Conservation (phyloP, 30 jellyfish, hydroid and myxozoan species). For the Aurelia aurita complex sp. Pacific region DNA sequence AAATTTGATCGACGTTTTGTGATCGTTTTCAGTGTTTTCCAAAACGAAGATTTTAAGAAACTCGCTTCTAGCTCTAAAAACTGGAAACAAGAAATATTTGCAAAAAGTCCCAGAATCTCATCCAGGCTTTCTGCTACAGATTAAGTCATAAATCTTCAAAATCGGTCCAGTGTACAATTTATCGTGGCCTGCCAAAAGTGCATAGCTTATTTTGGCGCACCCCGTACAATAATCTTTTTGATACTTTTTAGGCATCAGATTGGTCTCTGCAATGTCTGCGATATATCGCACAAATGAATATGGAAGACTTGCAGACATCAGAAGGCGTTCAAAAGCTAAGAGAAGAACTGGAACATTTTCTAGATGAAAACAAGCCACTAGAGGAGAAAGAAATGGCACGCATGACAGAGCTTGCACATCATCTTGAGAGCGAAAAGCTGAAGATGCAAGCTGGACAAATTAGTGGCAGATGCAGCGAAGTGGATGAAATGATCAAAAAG, state of each 20-base stretch:
- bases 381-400: conserved; percentile 90
- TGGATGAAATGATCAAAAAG: conserved; percentile 82
- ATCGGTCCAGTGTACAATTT: too few species aligned
- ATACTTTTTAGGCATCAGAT: conserved; percentile 78
- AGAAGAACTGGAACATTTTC: conserved; percentile 46
- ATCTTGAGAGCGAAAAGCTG: conserved; percentile 86
- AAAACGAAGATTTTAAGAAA: too few species aligned
- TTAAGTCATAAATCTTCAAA: too few species aligned
- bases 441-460: conserved; percentile 97
- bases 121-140: too few species aligned
- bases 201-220: too few species aligned
- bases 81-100: too few species aligned
- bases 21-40: too few species aligned
- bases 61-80: too few species aligned
- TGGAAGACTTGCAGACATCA: conserved; percentile 96
- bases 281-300: conserved; percentile 92
- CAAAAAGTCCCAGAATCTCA: too few species aligned
- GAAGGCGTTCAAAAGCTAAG: conserved; percentile 80
- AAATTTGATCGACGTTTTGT: too few species aligned
- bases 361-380: conserved; percentile 54
- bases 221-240: not conserved
- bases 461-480: conserved; percentile 83
- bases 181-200: too few species aligned
- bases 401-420: conserved; percentile 97
- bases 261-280: conserved; percentile 95